phyloP scores from a whole-genome alignment of 2,797 vertebrate genomes.

The Gadopsis bispinosus region DNA sequence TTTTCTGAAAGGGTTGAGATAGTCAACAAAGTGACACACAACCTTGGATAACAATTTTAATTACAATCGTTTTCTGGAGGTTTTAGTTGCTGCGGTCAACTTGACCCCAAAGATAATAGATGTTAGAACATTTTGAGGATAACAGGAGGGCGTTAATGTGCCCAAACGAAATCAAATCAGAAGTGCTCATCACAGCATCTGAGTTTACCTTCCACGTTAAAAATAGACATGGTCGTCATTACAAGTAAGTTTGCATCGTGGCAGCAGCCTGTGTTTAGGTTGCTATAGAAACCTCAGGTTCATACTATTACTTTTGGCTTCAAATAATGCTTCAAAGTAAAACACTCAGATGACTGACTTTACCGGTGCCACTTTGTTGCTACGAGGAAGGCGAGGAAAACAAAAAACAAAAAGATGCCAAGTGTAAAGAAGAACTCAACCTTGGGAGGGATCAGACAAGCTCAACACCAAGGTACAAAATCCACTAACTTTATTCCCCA shows the following conservation, averaged over 20 bases:
- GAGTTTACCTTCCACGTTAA: slow-evolving; percentile 60
- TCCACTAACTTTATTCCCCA: slow-evolving; percentile 12
- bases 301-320: slow-evolving; percentile 78
- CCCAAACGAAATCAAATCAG: too few relatives aligned
- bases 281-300: slow-evolving; percentile 87
- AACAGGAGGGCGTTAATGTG: too few relatives aligned
- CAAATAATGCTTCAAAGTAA: slow-evolving; percentile 64
- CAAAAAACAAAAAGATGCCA: background rate
- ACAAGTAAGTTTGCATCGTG: slow-evolving; percentile 71
- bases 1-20: too few relatives aligned
- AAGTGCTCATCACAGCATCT: slow-evolving; percentile 21
- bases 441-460: background rate
- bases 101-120: too few relatives aligned
- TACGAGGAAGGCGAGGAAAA: background rate
- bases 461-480: background rate
- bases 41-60: too few relatives aligned
- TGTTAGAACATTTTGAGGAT: too few relatives aligned
- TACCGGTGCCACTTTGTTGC: slow-evolving; percentile 45
- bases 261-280: slow-evolving; percentile 77
- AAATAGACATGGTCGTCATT: slow-evolving; percentile 72
- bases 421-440: background rate
- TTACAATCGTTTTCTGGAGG: too few relatives aligned
- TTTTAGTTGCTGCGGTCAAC: too few relatives aligned
- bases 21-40: too few relatives aligned
- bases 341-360: slow-evolving; percentile 41